phyloP scores from a whole-genome alignment of 2,797 vertebrate species.

The Notoglanidium macrostoma region DNA sequence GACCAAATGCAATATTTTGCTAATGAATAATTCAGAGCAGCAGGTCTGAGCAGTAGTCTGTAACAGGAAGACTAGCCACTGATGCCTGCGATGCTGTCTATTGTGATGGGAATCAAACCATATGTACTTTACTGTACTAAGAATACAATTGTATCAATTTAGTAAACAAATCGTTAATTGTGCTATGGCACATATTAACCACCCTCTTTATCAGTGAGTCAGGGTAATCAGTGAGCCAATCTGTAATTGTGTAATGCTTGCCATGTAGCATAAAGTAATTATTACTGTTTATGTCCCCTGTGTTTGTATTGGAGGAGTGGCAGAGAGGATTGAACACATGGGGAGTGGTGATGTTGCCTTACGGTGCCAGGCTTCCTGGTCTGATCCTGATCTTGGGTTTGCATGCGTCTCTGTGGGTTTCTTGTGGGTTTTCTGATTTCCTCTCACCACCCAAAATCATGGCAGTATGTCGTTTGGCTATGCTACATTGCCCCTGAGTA shows the following conservation, averaged over 20 bases:
- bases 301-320: not conserved
- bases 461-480: not conserved
- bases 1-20: conserved; percentile 19
- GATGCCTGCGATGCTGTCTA: not conserved
- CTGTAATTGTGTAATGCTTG: not conserved
- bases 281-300: not conserved
- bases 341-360: not conserved
- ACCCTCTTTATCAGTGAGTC: conserved; percentile 12
- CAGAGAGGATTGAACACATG: not conserved
- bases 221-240: not conserved
- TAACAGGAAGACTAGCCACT: not conserved
- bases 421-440: not conserved
- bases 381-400: not conserved
- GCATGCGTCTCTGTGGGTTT: too few relatives aligned
- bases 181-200: not conserved
- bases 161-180: not conserved
- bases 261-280: not conserved
- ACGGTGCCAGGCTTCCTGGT: not conserved
- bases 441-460: not conserved
- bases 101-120: not conserved
- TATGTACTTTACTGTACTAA: not conserved
- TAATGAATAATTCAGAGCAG: conserved; percentile 31
- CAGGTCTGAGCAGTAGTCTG: not conserved
- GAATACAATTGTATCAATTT: not conserved
- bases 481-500: not conserved